Conservation (phyloP, 2,113 vertebrate genomes). For the Limanda limanda region DNA sequence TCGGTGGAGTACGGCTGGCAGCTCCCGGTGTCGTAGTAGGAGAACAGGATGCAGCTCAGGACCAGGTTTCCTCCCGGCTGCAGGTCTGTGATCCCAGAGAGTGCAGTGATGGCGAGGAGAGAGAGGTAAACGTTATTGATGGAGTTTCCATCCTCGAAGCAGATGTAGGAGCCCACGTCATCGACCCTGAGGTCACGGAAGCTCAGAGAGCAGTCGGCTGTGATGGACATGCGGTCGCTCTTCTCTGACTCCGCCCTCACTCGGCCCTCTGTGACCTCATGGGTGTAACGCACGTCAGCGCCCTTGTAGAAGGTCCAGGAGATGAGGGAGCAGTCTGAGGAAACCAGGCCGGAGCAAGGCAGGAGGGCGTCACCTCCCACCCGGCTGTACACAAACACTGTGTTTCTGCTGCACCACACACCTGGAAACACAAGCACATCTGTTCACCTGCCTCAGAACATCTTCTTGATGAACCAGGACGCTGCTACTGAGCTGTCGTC, state of each 20-base stretch:
- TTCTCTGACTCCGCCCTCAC: not conserved
- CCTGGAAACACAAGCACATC: constrained; percentile 21
- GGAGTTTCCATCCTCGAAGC: rapidly evolving
- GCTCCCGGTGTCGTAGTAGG: constrained; percentile 44
- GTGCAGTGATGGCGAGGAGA: constrained; percentile 28
- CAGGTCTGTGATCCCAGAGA: constrained; percentile 31
- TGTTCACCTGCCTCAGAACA: no score
- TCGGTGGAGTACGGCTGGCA: constrained; percentile 6
- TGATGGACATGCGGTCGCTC: constrained; percentile 8
- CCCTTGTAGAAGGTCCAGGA: constrained; percentile 59
- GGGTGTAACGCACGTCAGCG: rapidly evolving
- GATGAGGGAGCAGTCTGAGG: constrained; percentile 24
- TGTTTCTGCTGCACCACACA: not conserved
- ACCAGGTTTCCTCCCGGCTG: constrained; percentile 17
- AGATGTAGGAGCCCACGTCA: constrained; percentile 51
- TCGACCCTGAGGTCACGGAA: constrained; percentile 4
- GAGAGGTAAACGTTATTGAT: constrained; percentile 40
- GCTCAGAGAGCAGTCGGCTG: constrained; percentile 44
- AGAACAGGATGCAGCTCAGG: constrained; percentile 53
- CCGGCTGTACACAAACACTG: constrained; percentile 38
- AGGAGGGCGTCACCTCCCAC: not conserved
- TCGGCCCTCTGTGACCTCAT: not conserved
- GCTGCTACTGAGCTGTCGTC: no score
- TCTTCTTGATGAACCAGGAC: no score
- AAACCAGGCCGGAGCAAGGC: not conserved